phyloP scores from a whole-genome alignment of 1,140 invertebrate genomes.

The Sitophilus oryzae region DNA sequence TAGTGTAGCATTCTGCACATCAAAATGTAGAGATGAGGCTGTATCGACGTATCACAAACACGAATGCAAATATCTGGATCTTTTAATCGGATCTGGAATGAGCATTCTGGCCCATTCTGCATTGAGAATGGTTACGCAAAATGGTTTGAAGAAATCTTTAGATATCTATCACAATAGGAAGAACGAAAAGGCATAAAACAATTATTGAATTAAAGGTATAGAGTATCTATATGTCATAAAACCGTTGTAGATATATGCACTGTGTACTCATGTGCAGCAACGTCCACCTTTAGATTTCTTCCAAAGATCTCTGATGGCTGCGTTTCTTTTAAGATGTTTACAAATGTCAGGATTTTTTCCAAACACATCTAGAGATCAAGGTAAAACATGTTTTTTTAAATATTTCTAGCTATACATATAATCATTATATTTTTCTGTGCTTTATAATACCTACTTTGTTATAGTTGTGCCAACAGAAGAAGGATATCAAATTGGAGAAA shows the following conservation, averaged over 20 bases:
- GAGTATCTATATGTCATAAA: too few relatives aligned
- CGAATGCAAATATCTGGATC: slow-evolving; percentile 73
- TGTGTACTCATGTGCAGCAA: slow-evolving; percentile 62
- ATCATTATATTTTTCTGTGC: not conserved
- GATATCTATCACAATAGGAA: slow-evolving; percentile 48
- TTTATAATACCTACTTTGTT: slow-evolving; percentile 10
- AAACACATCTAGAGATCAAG: not conserved
- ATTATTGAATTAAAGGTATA: slow-evolving; percentile 14
- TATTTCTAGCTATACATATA: not conserved
- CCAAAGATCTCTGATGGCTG: slow-evolving; percentile 68
- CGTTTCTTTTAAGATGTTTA: slow-evolving; percentile 68
- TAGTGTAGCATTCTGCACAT: slow-evolving; percentile 68
- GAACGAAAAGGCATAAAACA: slow-evolving; percentile 36
- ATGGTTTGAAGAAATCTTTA: slow-evolving; percentile 49
- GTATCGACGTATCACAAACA: slow-evolving; percentile 66
- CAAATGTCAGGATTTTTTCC: slow-evolving; percentile 57
- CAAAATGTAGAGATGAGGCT: slow-evolving; percentile 61
- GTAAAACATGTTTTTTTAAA: not conserved
- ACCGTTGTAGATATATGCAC: slow-evolving; percentile 47
- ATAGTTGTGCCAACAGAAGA: slow-evolving; percentile 46
- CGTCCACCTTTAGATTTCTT: slow-evolving; percentile 67
- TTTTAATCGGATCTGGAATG: slow-evolving; percentile 75
- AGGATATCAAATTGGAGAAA: slow-evolving; percentile 53
- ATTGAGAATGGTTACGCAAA: slow-evolving; percentile 66
- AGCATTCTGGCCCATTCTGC: slow-evolving; percentile 71